These are phyloP conservation scores for Sarcophaga variegata DNA, from an alignment of 2,888 invertebrate genomes.

Conservation along the genomic window DNA sequence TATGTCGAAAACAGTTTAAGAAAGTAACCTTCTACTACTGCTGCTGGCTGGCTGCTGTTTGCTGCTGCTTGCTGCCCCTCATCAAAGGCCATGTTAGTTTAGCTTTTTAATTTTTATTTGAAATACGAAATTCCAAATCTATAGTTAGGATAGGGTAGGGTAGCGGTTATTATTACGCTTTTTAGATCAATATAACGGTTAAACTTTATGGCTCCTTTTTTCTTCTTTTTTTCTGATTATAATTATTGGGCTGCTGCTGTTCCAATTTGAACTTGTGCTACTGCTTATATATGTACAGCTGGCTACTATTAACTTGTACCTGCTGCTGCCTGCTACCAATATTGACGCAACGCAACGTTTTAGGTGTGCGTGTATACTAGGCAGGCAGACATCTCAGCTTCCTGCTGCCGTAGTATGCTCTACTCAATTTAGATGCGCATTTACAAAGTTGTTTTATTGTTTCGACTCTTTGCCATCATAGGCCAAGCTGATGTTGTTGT, in stretches of 20 bases:
- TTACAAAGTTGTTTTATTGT: not conserved
- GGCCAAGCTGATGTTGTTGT: not conserved
- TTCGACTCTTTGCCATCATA: conserved; percentile 42
- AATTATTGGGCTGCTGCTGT: conserved; percentile 70
- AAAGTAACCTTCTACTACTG: not conserved
- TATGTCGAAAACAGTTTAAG: not conserved
- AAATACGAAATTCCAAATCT: conserved; percentile 22
- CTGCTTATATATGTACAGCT: not conserved
- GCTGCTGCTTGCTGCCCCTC: not conserved
- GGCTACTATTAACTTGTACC: not conserved
- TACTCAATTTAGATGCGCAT: conserved; percentile 3
- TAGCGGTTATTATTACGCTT: not conserved
- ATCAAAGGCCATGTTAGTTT: conserved; percentile 25
- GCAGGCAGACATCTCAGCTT: not conserved
- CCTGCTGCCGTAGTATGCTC: conserved; percentile 5
- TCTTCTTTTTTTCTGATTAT: conserved; percentile 53
- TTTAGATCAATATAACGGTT: conserved; percentile 50
- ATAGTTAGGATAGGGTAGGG: not conserved
- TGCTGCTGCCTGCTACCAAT: not conserved
- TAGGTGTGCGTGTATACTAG: not conserved
- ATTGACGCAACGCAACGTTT: not conserved
- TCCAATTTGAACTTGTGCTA: conserved; percentile 44
- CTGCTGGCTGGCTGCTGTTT: not conserved
- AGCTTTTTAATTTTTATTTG: conserved; percentile 44
- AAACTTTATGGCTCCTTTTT: not conserved